Conservation (phyloP, 2,797 vertebrate species). For the Melanotaenia nigrans region DNA sequence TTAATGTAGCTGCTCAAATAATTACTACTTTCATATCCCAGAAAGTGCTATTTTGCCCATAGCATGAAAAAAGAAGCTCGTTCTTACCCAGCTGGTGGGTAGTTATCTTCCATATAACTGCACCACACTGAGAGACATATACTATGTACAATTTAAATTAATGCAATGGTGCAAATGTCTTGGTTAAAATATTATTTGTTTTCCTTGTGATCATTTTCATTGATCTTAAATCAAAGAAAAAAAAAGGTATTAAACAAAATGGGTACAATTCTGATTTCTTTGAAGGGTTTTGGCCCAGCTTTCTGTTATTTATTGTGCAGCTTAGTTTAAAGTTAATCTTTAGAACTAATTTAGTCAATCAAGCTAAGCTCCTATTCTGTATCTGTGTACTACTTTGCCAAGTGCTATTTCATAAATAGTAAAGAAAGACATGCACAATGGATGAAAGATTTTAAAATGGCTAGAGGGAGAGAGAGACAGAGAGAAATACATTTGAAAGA, state of each 20-base stretch:
- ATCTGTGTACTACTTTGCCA: constrained; percentile 57
- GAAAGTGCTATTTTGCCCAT: constrained; percentile 20
- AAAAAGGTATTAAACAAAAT: constrained; percentile 26
- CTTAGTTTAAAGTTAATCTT: constrained; percentile 65
- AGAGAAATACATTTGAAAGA: background rate
- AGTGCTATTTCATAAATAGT: constrained; percentile 53
- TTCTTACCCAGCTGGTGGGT: constrained; percentile 9
- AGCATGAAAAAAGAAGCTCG: constrained; percentile 19
- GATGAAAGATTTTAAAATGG: constrained; percentile 45
- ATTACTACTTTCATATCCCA: constrained; percentile 38
- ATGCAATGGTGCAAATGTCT: background rate
- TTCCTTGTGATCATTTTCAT: constrained; percentile 28
- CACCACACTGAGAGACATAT: background rate
- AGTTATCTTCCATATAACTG: constrained; percentile 12
- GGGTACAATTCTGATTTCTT: constrained; percentile 25
- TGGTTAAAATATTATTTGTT: constrained; percentile 19
- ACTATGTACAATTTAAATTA: constrained; percentile 2
- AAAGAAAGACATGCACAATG: constrained; percentile 42
- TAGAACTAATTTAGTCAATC: constrained; percentile 68
- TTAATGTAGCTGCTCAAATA: constrained; percentile 37
- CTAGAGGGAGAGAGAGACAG: background rate
- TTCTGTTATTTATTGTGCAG: constrained; percentile 51
- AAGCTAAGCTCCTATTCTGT: constrained; percentile 47
- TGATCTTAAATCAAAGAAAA: constrained; percentile 35
- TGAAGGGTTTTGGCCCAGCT: constrained; percentile 43